These are phyloP conservation scores for Tachina lurida DNA, from an alignment of 2,888 invertebrate species.

Conservation along the genomic window DNA sequence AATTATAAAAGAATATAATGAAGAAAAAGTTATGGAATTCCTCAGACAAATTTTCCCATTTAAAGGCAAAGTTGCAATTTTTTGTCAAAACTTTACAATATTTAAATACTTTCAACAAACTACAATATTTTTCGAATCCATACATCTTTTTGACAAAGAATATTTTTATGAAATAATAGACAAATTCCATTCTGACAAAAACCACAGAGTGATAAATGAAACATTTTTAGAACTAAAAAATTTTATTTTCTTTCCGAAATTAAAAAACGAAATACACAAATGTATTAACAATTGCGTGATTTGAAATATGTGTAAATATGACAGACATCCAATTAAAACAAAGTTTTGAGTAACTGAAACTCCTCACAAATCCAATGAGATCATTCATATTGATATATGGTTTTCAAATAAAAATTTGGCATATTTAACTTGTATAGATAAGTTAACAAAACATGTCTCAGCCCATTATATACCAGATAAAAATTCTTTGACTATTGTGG, in stretches of 20 bases:
- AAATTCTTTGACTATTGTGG: not conserved
- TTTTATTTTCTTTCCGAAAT: too few relatives aligned
- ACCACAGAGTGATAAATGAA: not conserved
- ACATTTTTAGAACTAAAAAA: too few relatives aligned
- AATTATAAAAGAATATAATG: slow-evolving; percentile 1
- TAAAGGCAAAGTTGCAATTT: not conserved
- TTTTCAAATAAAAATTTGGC: not conserved
- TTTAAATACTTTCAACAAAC: slow-evolving; percentile 33
- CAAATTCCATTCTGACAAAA: not conserved
- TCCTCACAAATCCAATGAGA: too few relatives aligned
- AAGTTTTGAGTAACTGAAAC: too few relatives aligned
- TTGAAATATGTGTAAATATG: too few relatives aligned
- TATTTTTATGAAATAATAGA: not conserved
- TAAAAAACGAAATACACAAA: too few relatives aligned
- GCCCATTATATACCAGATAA: not conserved
- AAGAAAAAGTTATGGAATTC: not conserved
- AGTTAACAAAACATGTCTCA: not conserved
- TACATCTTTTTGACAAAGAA: slow-evolving; percentile 22
- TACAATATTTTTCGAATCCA: too few relatives aligned
- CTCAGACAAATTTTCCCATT: not conserved
- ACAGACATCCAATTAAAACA: too few relatives aligned
- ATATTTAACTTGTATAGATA: slow-evolving; percentile 1
- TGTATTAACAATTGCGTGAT: too few relatives aligned
- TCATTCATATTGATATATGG: too few relatives aligned
- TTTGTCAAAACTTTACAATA: slow-evolving; percentile 10